phyloP scores from a whole-genome alignment of 2,797 vertebrate species.

The Propithecus perrieri region DNA sequence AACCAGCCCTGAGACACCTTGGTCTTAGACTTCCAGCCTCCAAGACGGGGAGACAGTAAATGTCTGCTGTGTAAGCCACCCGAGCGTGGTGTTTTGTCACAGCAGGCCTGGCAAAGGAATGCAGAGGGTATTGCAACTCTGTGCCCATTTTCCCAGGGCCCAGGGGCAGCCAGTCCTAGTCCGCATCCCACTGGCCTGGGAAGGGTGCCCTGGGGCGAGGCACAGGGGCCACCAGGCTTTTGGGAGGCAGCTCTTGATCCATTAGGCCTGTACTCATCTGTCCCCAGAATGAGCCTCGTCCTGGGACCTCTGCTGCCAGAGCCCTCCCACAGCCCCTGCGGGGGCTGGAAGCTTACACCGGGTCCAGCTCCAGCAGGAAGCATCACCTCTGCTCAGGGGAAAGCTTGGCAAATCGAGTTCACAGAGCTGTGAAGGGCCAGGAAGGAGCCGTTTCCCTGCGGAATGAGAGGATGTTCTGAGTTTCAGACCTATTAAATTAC shows the following conservation, averaged over 20 bases:
- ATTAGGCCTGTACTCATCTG: background rate
- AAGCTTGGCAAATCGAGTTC: background rate
- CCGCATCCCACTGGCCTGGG: background rate
- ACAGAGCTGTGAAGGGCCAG: background rate
- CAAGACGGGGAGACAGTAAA: background rate
- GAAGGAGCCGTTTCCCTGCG: background rate
- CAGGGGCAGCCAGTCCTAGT: background rate
- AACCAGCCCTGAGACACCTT: background rate
- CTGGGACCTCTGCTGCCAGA: background rate
- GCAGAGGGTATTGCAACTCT: background rate
- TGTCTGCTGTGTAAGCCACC: background rate
- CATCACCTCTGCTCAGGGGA: background rate
- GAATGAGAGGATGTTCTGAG: background rate
- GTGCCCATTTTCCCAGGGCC: background rate
- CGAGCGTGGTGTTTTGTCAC: background rate
- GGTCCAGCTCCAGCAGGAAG: background rate
- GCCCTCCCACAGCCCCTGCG: background rate
- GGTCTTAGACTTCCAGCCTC: background rate
- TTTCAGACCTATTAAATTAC: background rate
- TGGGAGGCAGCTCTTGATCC: too few species aligned
- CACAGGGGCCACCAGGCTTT: rapidly evolving
- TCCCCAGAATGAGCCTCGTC: too few species aligned
- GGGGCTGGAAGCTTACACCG: too few species aligned
- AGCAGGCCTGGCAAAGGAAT: too few species aligned
- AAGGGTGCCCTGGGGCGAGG: background rate